Evolutionary conservation across 2,888 invertebrate genomes (phyloP).

Genomic region (Troides helena): DNA sequence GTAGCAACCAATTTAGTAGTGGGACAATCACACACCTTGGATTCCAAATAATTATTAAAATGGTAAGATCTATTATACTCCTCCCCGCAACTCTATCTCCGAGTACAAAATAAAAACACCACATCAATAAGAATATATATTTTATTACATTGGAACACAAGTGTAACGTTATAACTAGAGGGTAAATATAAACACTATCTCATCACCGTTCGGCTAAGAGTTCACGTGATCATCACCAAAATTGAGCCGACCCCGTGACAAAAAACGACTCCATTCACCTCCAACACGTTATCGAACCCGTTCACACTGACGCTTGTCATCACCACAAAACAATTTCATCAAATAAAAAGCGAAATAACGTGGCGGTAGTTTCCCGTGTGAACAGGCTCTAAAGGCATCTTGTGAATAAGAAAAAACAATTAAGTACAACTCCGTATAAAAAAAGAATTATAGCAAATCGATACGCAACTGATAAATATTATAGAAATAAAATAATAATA

Average conservation of each 20-base stretch:
- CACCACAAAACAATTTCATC: not conserved
- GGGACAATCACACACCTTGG: too few relatives aligned
- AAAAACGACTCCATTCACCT: conserved; percentile 5
- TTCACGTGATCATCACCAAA: conserved; percentile 5
- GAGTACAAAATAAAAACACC: conserved; percentile 2
- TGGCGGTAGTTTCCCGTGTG: not conserved
- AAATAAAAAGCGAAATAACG: not conserved
- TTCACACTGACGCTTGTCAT: conserved; percentile 5
- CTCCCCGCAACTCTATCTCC: too few relatives aligned
- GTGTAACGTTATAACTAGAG: conserved; percentile 27
- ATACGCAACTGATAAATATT: conserved; percentile 9
- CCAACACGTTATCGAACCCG: conserved; percentile 3
- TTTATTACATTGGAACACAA: conserved; percentile 30
- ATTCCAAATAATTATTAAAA: too few relatives aligned
- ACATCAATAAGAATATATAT: conserved; percentile 28
- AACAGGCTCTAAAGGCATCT: conserved; percentile 23
- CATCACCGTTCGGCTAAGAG: conserved; percentile 5
- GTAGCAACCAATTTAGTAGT: too few relatives aligned
- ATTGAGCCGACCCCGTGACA: conserved; percentile 16
- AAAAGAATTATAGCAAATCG: conserved; percentile 13
- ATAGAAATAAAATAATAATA: conserved; percentile 5
- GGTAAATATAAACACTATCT: conserved; percentile 26
- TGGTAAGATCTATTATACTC: too few relatives aligned
- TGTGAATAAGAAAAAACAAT: conserved; percentile 21
- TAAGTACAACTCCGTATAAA: conserved; percentile 27